Percentiles rank a stretch among this genome's conserved stretches.
These are phyloP conservation scores for Alviniconcha marisindica DNA, from an alignment of 1,140 invertebrate species.

Conservation along the genomic window DNA sequence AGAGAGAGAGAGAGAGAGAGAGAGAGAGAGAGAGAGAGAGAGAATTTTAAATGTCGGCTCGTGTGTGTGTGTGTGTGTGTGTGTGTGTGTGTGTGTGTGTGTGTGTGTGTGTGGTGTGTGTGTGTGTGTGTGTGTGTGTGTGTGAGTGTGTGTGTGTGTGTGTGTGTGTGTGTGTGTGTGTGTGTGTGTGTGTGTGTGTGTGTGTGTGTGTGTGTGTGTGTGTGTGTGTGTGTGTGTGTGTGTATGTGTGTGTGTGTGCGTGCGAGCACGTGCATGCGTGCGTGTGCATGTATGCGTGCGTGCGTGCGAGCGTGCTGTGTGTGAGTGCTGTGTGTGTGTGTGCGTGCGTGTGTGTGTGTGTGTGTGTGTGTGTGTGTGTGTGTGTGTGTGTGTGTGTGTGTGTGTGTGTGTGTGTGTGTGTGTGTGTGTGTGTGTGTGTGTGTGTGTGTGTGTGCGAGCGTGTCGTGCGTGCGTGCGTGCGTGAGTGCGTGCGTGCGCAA, in stretches of 20 bases:
- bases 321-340: too few species aligned
- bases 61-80: background rate
- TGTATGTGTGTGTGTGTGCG: background rate
- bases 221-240: background rate
- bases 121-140: background rate
- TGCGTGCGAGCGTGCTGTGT: background rate
- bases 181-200: background rate
- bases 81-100: background rate
- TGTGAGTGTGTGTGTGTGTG: constrained; percentile 2
- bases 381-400: too few species aligned
- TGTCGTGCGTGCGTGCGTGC: too few species aligned
- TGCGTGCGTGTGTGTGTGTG: too few species aligned
- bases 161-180: background rate
- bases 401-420: too few species aligned
- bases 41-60: background rate
- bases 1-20: too few species aligned
- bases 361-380: too few species aligned
- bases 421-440: too few species aligned
- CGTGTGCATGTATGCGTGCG: background rate
- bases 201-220: constrained; percentile 13
- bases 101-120: constrained; percentile 6
- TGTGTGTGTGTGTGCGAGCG: too few species aligned
- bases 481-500: too few species aligned
- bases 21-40: too few species aligned
- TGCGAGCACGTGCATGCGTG: background rate